Conservation (phyloP, 2,113 vertebrate genomes). For the Eurypyga helias region DNA sequence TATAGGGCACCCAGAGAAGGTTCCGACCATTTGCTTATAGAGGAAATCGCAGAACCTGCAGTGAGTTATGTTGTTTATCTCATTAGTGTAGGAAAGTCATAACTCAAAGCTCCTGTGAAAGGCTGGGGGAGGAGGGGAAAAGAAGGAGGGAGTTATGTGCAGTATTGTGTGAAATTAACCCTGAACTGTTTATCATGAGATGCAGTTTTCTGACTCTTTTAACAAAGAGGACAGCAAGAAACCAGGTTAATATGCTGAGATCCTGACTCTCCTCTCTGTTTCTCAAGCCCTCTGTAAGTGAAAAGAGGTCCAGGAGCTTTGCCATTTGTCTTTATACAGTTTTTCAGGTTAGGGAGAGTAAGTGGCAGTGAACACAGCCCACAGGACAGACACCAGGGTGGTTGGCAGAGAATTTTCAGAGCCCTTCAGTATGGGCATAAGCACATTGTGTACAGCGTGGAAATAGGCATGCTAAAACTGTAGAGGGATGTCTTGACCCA, state of each 20-base stretch:
- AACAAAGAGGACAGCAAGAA: constrained; percentile 30
- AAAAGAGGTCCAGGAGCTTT: not conserved
- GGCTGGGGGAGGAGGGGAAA: not conserved
- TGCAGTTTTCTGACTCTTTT: constrained; percentile 36
- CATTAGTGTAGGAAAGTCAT: constrained; percentile 78
- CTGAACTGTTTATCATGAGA: constrained; percentile 53
- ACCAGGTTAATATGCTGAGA: not conserved
- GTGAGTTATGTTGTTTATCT: constrained; percentile 82
- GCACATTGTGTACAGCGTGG: not conserved
- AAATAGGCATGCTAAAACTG: not conserved
- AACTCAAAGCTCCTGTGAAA: constrained; percentile 70
- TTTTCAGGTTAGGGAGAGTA: not conserved
- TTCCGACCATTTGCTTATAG: constrained; percentile 67
- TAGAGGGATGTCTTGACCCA: not conserved
- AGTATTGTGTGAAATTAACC: constrained; percentile 75
- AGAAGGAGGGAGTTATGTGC: constrained; percentile 49
- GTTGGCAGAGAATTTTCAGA: not conserved
- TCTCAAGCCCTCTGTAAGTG: not conserved
- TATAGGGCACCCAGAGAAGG: constrained; percentile 63
- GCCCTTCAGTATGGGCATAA: not conserved
- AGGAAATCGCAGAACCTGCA: constrained; percentile 65
- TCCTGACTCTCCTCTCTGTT: not conserved
- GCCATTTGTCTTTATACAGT: not conserved
- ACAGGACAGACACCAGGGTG: not conserved
- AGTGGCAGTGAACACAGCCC: not conserved